Conservation (phyloP, 2,888 invertebrate species). For the Ctenicera cuprea region DNA sequence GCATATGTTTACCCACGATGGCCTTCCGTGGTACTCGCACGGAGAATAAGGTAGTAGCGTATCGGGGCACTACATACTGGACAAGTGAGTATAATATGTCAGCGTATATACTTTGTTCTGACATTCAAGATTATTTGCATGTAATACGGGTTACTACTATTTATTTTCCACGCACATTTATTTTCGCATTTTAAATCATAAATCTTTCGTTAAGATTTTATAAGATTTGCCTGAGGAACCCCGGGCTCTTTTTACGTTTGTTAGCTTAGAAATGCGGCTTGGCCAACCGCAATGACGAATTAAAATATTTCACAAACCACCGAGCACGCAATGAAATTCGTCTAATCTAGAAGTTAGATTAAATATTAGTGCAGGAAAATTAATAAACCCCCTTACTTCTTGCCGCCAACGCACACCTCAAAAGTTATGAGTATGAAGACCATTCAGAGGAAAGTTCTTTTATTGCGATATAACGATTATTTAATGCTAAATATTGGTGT, state of each 20-base stretch:
- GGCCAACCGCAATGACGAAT: conserved; percentile 16
- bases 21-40: conserved; percentile 32
- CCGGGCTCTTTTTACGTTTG: conserved; percentile 13
- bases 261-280: conserved; percentile 6
- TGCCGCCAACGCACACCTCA: background rate
- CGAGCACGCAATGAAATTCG: conserved; percentile 31
- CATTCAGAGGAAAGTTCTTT: conserved; percentile 9
- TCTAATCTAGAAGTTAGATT: conserved; percentile 5
- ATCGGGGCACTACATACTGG: conserved; percentile 33
- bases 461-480: conserved; percentile 14
- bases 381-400: background rate
- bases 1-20: conserved; percentile 33
- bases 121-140: conserved; percentile 41
- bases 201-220: conserved; percentile 27
- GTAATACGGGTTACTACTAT: conserved; percentile 30
- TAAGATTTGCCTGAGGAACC: conserved; percentile 9
- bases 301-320: conserved; percentile 25
- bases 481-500: conserved; percentile 24
- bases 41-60: conserved; percentile 27
- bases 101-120: conserved; percentile 38
- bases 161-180: conserved; percentile 39
- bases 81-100: conserved; percentile 39
- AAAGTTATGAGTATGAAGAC: conserved; percentile 7
- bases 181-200: conserved; percentile 24
- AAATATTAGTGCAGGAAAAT: conserved; percentile 12